Evolutionary conservation across 2,113 vertebrate species (phyloP), one percentile per base, ranked within the genome.

Genomic region (Boulengeromyrus knoepffleri): DNA sequence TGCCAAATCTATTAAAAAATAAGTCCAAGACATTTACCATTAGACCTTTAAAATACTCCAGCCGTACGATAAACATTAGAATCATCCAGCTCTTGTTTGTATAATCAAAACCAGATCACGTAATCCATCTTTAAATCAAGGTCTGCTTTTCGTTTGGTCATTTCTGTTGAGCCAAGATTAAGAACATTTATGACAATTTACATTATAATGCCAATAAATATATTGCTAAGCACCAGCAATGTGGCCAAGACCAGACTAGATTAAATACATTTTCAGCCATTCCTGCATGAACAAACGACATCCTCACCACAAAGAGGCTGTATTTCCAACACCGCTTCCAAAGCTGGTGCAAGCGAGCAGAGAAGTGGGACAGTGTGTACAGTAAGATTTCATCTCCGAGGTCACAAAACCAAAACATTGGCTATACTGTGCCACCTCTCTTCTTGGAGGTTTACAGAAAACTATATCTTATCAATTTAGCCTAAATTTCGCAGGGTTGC

Each of bases 261-360:
- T 94, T 95, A 94, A 88, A 89, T 91, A 95, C 94, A 93, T 91
- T 92, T 93, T 95, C 94, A 95, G 90, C 94, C 94, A 93, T 92
- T 89, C 87, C 46, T 92, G 80, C 46, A 88, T 56, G 87, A 90
- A 58, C 91, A 93, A 94, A 94, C 93, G 93, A 88, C 92, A 83
- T 87, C 91, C 89, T 90, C 91, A 31, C 91, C 86, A 91, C 94
- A 94, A 95, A 95, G 94, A 95, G 92, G 95, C 94, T 94, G 13
- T 91, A 93, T 93, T 96, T 93, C 94, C 94, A 92, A 90, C 92
- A 88, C 90, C 91, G 88, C 74, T 39, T 80, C 93, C 7, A 56
- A 85, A 50, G 31, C 9, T 46, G 90, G 87, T n/a, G 85, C 58
- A 66, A 84, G 89, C 66, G 42, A 89, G 21, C 47, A 89, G 27